Evolutionary conservation across 2,113 vertebrate genomes (phyloP).

Genomic region (Forbesichthys agassizii): DNA sequence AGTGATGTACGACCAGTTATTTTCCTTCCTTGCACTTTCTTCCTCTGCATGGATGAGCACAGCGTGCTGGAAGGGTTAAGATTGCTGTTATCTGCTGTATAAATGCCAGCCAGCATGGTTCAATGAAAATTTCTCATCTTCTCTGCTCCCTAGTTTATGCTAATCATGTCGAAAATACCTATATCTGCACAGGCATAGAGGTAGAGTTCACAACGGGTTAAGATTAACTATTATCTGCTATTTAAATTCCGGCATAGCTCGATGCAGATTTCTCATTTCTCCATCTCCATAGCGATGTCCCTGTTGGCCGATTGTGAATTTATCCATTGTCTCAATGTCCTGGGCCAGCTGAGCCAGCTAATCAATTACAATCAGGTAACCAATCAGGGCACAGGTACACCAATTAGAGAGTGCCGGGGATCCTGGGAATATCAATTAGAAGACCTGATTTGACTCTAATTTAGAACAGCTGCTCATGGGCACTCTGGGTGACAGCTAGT

Average conservation of each 20-base stretch:
- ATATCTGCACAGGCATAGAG: neutral
- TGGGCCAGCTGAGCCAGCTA: slow-evolving; percentile 49
- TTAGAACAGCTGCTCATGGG: slow-evolving; percentile 60
- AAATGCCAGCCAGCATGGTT: slow-evolving; percentile 34
- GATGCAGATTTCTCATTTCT: neutral
- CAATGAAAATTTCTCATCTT: neutral
- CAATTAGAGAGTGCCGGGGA: slow-evolving; percentile 49
- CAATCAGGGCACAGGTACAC: slow-evolving; percentile 66
- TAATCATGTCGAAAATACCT: neutral
- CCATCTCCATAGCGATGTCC: slow-evolving; percentile 3
- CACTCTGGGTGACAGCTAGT: slow-evolving; percentile 33
- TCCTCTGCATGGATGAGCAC: neutral
- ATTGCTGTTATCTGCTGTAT: neutral
- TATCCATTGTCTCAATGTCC: slow-evolving; percentile 37
- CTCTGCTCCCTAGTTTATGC: neutral
- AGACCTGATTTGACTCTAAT: slow-evolving; percentile 61
- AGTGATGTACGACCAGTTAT: neutral
- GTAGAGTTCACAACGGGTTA: slow-evolving; percentile 6
- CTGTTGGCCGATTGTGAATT: slow-evolving; percentile 10
- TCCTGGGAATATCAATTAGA: slow-evolving; percentile 64
- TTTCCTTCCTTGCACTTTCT: too few relatives aligned
- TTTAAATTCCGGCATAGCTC: neutral
- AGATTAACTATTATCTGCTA: slow-evolving; percentile 9
- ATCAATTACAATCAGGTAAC: slow-evolving; percentile 68
- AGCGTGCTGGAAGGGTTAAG: slow-evolving; percentile 1